Conservation (phyloP, 2,797 vertebrate species). For the Cossypha heuglini region DNA sequence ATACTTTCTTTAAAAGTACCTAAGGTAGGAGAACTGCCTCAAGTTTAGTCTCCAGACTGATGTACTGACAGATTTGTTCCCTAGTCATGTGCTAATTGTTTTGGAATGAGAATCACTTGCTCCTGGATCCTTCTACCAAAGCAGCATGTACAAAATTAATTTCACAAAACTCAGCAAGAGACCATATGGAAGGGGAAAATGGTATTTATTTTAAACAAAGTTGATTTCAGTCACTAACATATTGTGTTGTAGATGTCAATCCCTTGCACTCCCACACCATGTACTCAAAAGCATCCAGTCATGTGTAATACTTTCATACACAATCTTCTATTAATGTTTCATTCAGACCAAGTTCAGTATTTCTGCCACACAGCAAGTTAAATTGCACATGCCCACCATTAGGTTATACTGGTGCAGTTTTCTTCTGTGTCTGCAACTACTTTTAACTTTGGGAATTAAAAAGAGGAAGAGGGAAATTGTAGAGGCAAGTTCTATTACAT, state of each 20-base stretch:
- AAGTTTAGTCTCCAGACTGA: not conserved
- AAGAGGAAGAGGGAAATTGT: not conserved
- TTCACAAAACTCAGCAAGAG: not conserved
- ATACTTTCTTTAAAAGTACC: not conserved
- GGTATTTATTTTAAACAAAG: not conserved
- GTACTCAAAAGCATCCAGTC: not conserved
- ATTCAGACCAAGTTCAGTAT: not conserved
- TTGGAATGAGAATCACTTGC: not conserved
- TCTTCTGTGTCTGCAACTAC: not conserved
- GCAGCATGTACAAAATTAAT: not conserved
- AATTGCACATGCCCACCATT: not conserved
- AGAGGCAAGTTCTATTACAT: not conserved
- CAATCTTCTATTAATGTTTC: not conserved
- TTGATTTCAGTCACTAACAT: not conserved
- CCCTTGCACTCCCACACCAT: not conserved
- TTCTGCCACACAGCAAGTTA: not conserved
- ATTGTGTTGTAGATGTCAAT: not conserved
- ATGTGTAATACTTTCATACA: not conserved
- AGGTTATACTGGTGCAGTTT: not conserved
- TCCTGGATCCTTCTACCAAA: not conserved
- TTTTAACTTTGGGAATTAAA: not conserved
- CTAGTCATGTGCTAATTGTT: not conserved
- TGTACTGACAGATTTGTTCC: not conserved
- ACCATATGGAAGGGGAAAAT: constrained; percentile 1
- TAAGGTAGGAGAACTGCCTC: not conserved